phyloP scores from a whole-genome alignment of 1,140 invertebrate genomes.

The Antheraea pernyi region DNA sequence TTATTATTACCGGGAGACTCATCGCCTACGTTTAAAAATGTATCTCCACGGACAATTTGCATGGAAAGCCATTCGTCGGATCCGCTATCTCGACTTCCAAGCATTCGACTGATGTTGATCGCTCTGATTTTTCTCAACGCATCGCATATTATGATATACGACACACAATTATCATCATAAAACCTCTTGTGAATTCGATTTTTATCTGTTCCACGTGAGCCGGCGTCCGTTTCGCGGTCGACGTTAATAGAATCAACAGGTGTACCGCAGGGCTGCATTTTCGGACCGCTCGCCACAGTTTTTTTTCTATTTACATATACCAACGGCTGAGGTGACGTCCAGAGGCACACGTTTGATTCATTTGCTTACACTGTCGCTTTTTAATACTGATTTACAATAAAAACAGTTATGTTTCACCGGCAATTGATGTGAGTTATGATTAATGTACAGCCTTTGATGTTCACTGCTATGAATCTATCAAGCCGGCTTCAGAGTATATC shows the following conservation, averaged over 20 bases:
- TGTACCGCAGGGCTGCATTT: slow-evolving; percentile 64
- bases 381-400: slow-evolving; percentile 78
- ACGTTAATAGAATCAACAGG: slow-evolving; percentile 69
- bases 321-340: slow-evolving; percentile 44
- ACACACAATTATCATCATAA: slow-evolving; percentile 25
- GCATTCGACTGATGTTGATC: slow-evolving; percentile 40
- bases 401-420: slow-evolving; percentile 69
- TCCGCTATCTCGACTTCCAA: slow-evolving; percentile 42
- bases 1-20: slow-evolving; percentile 61
- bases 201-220: slow-evolving; percentile 42
- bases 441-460: slow-evolving; percentile 75
- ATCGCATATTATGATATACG: slow-evolving; percentile 57
- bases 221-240: slow-evolving; percentile 28
- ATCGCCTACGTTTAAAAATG: slow-evolving; percentile 55
- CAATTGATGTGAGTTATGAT: slow-evolving; percentile 78
- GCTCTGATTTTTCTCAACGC: slow-evolving; percentile 58
- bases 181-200: slow-evolving; percentile 35
- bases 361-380: slow-evolving; percentile 69
- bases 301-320: slow-evolving; percentile 47
- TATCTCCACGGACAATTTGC: slow-evolving; percentile 63
- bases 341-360: slow-evolving; percentile 69
- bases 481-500: slow-evolving; percentile 66
- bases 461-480: slow-evolving; percentile 75
- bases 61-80: slow-evolving; percentile 50
- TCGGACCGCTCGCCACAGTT: slow-evolving; percentile 50